Conservation (phyloP, 53 echinoderm and acorn worm genomes). For the Temnopleurus reevesii region DNA sequence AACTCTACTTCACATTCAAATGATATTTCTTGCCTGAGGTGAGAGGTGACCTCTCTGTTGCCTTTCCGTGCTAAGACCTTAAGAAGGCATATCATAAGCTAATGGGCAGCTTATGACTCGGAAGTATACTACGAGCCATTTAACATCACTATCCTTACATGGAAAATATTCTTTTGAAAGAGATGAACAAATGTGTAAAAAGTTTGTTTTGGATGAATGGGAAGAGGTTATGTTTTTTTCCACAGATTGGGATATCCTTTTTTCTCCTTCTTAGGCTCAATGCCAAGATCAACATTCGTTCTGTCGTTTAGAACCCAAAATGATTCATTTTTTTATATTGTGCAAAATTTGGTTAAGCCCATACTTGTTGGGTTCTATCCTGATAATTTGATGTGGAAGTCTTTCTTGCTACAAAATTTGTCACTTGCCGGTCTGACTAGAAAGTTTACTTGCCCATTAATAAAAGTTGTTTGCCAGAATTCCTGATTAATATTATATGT, state of each 20-base stretch:
- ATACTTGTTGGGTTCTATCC: too few relatives aligned
- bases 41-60: neutral
- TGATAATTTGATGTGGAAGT: neutral
- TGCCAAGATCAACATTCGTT: conserved; percentile 16
- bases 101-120: neutral
- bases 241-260: neutral
- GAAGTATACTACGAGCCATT: neutral
- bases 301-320: too few relatives aligned
- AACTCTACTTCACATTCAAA: conserved; percentile 14
- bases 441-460: too few relatives aligned
- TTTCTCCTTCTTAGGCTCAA: neutral
- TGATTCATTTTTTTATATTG: too few relatives aligned
- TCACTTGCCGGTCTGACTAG: too few relatives aligned
- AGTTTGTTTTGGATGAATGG: conserved; percentile 1
- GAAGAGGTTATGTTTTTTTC: neutral
- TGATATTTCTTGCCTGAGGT: conserved; percentile 22
- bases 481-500: too few relatives aligned
- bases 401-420: too few relatives aligned
- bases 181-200: conserved; percentile 20
- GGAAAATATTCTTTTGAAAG: conserved; percentile 15
- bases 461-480: too few relatives aligned
- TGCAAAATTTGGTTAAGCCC: too few relatives aligned
- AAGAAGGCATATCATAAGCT: neutral
- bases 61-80: neutral
- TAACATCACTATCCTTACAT: neutral